Conservation (phyloP, 2,113 vertebrate genomes). For the Zapornia atra region DNA sequence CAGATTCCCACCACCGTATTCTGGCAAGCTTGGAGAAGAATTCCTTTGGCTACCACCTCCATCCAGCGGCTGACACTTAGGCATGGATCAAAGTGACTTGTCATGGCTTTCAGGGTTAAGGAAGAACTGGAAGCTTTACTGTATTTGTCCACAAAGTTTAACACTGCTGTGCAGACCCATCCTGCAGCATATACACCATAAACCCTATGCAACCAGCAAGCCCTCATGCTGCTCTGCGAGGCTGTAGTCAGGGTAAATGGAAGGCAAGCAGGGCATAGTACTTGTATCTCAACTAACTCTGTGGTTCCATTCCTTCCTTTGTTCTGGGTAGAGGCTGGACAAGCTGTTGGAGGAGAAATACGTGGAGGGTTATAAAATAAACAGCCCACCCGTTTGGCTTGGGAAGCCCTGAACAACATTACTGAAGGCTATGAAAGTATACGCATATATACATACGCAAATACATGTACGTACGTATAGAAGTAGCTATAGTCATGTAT, state of each 20-base stretch:
- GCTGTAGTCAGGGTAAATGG: not conserved
- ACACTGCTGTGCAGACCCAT: not conserved
- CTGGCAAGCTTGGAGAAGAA: not conserved
- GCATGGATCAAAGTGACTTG: not conserved
- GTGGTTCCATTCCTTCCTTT: not conserved
- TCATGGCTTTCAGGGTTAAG: not conserved
- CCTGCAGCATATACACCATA: not conserved
- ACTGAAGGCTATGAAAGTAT: not conserved
- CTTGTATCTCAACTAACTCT: fast-evolving
- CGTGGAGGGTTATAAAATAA: not conserved
- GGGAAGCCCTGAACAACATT: not conserved
- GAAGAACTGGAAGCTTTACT: not conserved
- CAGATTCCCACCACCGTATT: not conserved
- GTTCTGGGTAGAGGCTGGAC: not conserved
- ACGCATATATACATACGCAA: fast-evolving
- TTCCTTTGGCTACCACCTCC: not conserved
- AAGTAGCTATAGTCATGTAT: not conserved
- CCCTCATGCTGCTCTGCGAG: not conserved
- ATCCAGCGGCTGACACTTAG: not conserved
- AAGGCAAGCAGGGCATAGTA: not conserved
- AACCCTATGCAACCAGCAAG: not conserved
- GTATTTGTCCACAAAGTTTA: not conserved
- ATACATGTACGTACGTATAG: fast-evolving
- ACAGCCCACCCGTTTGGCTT: not conserved
- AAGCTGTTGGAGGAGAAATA: not conserved